phyloP scores from a whole-genome alignment of 53 echinoderm and acorn worm species.

The Luidia sarsii region DNA sequence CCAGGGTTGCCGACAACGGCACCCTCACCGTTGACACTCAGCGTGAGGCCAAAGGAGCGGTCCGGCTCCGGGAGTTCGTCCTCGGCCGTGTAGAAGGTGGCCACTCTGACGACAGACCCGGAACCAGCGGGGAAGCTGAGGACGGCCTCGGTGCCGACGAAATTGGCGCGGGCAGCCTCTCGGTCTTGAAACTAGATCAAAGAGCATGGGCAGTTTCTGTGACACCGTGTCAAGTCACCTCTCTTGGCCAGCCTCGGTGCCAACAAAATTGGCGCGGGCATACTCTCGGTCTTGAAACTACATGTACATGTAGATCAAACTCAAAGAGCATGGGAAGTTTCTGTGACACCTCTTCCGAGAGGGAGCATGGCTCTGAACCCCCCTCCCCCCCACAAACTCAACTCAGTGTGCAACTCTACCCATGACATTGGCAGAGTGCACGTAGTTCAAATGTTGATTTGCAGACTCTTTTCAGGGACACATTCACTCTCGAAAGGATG shows the following conservation, averaged over 20 bases:
- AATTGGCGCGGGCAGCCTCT: slow-evolving; percentile 41
- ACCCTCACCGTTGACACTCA: slow-evolving; percentile 30
- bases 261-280: not conserved
- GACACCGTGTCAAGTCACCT: no score
- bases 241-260: no score
- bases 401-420: no score
- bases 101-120: slow-evolving; percentile 28
- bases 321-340: no score
- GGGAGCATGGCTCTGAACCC: no score
- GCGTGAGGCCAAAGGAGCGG: slow-evolving; percentile 57
- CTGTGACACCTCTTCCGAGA: no score
- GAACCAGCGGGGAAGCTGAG: slow-evolving; percentile 54
- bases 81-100: slow-evolving; percentile 58
- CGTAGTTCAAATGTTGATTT: no score
- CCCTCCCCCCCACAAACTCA: no score
- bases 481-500: no score
- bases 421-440: no score
- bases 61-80: slow-evolving; percentile 75
- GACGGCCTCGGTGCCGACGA: slow-evolving; percentile 60
- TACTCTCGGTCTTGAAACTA: not conserved
- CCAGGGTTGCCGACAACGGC: slow-evolving; percentile 59
- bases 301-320: no score
- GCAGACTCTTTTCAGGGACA: no score
- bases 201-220: not conserved
- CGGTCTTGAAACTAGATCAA: slow-evolving; percentile 58